Conservation (phyloP, 2,888 invertebrate genomes). For the Smittia aterrima region DNA sequence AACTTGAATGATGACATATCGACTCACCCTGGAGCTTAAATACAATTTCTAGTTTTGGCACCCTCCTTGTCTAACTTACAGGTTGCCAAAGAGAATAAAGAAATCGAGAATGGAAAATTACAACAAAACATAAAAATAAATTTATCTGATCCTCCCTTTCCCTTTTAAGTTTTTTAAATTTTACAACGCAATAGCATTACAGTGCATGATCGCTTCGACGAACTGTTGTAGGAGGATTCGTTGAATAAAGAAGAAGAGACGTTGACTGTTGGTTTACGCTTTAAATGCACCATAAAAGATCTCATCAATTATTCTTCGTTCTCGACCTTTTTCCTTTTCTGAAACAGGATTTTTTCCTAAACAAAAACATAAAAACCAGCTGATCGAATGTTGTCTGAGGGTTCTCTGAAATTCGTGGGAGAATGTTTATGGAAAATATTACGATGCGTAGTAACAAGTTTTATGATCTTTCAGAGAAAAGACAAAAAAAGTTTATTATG, state of each 20-base stretch:
- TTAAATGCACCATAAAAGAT: neutral
- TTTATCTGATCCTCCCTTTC: neutral
- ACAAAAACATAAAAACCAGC: constrained; percentile 15
- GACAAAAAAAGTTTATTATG: neutral
- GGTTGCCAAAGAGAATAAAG: too few relatives aligned
- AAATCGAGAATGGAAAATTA: constrained; percentile 9
- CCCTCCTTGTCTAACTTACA: neutral
- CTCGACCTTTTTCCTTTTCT: constrained; percentile 1
- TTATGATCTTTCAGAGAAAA: neutral
- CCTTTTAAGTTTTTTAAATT: neutral
- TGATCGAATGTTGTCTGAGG: neutral
- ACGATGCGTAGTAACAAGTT: neutral
- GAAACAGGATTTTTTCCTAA: neutral
- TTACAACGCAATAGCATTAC: constrained; percentile 23
- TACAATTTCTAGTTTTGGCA: neutral
- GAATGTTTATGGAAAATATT: neutral
- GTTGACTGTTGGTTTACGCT: neutral
- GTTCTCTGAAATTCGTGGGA: neutral
- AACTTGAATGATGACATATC: neutral
- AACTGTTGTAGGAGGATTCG: neutral
- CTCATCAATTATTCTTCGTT: constrained; percentile 2
- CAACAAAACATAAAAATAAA: constrained; percentile 4
- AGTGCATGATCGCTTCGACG: neutral
- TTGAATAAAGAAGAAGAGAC: neutral
- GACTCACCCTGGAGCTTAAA: neutral